phyloP scores from a whole-genome alignment of 2,113 vertebrate genomes.

The Melierax canorus region DNA sequence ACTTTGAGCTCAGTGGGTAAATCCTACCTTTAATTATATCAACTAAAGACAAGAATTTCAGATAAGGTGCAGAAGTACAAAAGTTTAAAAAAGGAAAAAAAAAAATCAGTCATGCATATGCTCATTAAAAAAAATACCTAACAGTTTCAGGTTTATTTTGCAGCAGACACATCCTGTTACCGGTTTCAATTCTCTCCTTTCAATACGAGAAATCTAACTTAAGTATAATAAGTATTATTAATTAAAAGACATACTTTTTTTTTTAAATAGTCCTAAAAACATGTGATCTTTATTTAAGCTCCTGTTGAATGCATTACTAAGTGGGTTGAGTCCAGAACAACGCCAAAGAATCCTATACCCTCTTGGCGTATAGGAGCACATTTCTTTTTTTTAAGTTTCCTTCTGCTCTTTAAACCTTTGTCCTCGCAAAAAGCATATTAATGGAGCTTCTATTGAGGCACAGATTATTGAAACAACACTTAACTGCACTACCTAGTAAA shows the following conservation, averaged over 20 bases:
- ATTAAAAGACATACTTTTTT: background rate
- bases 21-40: background rate
- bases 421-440: background rate
- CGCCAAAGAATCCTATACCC: background rate
- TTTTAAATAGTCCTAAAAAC: background rate
- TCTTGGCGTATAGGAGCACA: rapidly evolving
- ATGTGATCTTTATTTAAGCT: background rate
- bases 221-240: background rate
- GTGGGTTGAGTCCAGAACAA: background rate
- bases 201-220: background rate
- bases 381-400: background rate
- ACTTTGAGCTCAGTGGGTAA: background rate
- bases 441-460: background rate
- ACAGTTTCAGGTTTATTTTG: background rate
- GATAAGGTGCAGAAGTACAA: background rate
- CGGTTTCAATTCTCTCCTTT: background rate
- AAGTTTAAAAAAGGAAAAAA: background rate
- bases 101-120: background rate
- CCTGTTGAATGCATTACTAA: background rate
- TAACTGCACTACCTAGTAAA: background rate
- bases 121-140: background rate
- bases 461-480: background rate
- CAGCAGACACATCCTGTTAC: background rate
- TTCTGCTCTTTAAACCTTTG: background rate
- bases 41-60: background rate